phyloP scores from a whole-genome alignment of 1,140 invertebrate genomes.

The Theocolax elegans region DNA sequence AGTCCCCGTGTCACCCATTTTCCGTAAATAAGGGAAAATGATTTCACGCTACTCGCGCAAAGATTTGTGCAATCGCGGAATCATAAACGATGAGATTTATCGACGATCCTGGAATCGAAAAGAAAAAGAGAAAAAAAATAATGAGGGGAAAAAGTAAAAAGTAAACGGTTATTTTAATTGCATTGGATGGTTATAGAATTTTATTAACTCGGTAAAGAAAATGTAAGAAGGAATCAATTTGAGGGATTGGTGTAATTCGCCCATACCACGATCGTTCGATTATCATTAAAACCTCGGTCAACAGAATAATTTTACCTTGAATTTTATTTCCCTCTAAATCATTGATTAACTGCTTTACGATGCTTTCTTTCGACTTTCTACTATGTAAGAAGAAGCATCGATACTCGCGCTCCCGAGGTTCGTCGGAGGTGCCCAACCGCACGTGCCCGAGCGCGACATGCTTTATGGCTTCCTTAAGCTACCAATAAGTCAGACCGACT shows the following conservation, averaged over 20 bases:
- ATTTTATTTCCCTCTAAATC: conserved; percentile 20
- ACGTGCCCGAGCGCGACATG: conserved; percentile 1
- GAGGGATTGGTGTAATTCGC: neutral
- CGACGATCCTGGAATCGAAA: too few relatives aligned
- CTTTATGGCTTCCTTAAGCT: conserved; percentile 30
- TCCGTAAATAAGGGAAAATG: too few relatives aligned
- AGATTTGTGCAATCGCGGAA: too few relatives aligned
- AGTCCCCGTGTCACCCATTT: too few relatives aligned
- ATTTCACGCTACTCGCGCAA: too few relatives aligned
- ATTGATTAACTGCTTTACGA: conserved; percentile 26
- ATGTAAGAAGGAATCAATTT: neutral
- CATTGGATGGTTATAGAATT: neutral
- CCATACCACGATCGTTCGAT: neutral
- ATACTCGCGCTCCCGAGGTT: neutral
- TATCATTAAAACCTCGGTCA: conserved; percentile 5
- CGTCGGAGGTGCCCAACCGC: too few relatives aligned
- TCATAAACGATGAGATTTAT: too few relatives aligned
- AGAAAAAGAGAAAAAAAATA: too few relatives aligned
- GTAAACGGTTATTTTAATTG: conserved; percentile 10
- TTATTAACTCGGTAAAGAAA: neutral
- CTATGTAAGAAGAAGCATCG: too few relatives aligned
- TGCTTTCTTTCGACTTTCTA: conserved; percentile 33
- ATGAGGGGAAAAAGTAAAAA: too few relatives aligned
- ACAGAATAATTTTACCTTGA: conserved; percentile 2
- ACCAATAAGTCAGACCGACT: conserved; percentile 17